Conservation (phyloP, 2,888 invertebrate species). For the Eilema sororculum region DNA sequence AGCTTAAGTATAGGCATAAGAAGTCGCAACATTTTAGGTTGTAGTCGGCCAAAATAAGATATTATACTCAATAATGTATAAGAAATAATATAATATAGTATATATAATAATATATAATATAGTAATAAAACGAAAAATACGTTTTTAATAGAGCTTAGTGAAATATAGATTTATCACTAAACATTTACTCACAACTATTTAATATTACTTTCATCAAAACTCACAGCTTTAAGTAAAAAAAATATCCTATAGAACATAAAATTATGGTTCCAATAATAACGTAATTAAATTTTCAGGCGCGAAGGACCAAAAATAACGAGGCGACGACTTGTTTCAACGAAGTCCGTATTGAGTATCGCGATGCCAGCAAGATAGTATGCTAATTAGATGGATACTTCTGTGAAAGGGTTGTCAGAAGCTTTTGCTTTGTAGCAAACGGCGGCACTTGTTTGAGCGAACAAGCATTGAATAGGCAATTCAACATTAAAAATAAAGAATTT, state of each 20-base stretch:
- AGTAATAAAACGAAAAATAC: no score
- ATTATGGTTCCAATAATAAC: neutral
- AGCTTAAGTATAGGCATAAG: no score
- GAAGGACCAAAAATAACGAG: constrained; percentile 45
- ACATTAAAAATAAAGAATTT: neutral
- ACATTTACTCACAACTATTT: no score
- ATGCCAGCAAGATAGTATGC: constrained; percentile 25
- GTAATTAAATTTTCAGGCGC: constrained; percentile 38
- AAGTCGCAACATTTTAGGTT: no score
- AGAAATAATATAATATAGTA: no score
- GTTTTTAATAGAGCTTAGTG: no score
- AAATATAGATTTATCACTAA: no score
- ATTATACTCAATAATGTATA: no score
- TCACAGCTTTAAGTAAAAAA: neutral
- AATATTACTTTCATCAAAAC: no score
- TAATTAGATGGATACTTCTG: constrained; percentile 36
- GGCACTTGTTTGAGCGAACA: neutral
- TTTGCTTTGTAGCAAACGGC: constrained; percentile 2
- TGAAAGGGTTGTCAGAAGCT: constrained; percentile 12
- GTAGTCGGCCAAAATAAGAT: no score
- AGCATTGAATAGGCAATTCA: neutral
- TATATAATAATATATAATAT: no score
- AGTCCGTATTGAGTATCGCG: constrained; percentile 24
- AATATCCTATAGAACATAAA: neutral
- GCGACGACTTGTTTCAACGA: constrained; percentile 41